Conservation (phyloP, 2,113 vertebrate species). For the Pyrgilauda ruficollis region DNA sequence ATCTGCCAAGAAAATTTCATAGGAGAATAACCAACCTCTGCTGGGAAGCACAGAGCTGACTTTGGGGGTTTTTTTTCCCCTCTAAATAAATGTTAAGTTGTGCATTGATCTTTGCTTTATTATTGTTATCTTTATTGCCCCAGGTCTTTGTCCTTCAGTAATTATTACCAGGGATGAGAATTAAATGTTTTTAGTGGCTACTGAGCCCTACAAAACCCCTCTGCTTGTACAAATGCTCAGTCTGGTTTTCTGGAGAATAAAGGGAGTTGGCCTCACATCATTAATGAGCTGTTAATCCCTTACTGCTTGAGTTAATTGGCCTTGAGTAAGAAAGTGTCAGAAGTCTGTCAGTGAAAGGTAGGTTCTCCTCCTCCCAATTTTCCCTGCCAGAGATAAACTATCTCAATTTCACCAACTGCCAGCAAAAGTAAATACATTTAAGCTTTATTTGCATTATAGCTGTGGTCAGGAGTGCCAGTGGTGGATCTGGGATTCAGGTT, state of each 20-base stretch:
- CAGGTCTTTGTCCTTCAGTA: not conserved
- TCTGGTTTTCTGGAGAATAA: not conserved
- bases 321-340: not conserved
- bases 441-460: not conserved
- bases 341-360: not conserved
- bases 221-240: not conserved
- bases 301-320: conserved; percentile 35
- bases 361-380: not conserved
- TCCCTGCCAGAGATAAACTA: not conserved
- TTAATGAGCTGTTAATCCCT: conserved; percentile 47
- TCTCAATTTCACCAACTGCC: not conserved
- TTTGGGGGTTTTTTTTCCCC: not conserved
- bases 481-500: not conserved
- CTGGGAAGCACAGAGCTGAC: not conserved
- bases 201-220: not conserved
- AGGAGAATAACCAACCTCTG: not conserved
- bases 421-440: not conserved
- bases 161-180: not conserved
- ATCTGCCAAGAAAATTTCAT: not conserved
- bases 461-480: not conserved
- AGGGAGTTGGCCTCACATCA: not conserved
- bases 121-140: not conserved
- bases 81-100: not conserved
- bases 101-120: not conserved
- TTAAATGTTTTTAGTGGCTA: not conserved